These are phyloP conservation scores for Neoniphon sammara DNA, from an alignment of 2,797 vertebrate species.

Conservation along the genomic window DNA sequence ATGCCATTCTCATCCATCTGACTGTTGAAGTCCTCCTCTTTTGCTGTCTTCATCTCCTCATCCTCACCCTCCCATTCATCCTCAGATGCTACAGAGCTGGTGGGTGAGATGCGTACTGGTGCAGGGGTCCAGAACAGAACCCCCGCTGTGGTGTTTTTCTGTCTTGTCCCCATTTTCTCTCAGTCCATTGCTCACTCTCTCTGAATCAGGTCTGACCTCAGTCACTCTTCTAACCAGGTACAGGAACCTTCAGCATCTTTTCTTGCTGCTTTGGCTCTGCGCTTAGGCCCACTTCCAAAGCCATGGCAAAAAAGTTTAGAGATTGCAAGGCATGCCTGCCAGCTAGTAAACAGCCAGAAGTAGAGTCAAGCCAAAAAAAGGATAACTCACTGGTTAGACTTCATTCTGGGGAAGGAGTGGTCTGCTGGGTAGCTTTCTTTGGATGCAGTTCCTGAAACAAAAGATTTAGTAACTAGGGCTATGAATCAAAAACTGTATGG, in stretches of 20 bases:
- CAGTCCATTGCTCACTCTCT: background rate
- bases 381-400: background rate
- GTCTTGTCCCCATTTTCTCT: slow-evolving; percentile 67
- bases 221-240: slow-evolving; percentile 44
- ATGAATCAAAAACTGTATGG: background rate
- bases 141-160: slow-evolving; percentile 54
- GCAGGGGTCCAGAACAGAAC: slow-evolving; percentile 73
- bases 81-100: slow-evolving; percentile 56
- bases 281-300: slow-evolving; percentile 11
- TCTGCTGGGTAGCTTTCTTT: background rate
- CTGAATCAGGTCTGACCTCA: background rate
- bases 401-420: slow-evolving; percentile 2
- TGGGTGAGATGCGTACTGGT: slow-evolving; percentile 54
- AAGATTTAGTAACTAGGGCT: background rate
- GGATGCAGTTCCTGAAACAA: slow-evolving; percentile 39
- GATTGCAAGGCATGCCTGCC: background rate
- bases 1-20: slow-evolving; percentile 84
- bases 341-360: background rate
- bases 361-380: too few species aligned
- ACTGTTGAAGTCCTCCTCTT: slow-evolving; percentile 67
- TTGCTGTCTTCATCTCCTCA: slow-evolving; percentile 2
- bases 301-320: slow-evolving; percentile 16
- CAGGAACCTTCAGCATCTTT: slow-evolving; percentile 24
- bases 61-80: slow-evolving; percentile 63
- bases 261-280: slow-evolving; percentile 19